phyloP scores from a whole-genome alignment of 2,888 invertebrate species.

The Amaurobius ferox region DNA sequence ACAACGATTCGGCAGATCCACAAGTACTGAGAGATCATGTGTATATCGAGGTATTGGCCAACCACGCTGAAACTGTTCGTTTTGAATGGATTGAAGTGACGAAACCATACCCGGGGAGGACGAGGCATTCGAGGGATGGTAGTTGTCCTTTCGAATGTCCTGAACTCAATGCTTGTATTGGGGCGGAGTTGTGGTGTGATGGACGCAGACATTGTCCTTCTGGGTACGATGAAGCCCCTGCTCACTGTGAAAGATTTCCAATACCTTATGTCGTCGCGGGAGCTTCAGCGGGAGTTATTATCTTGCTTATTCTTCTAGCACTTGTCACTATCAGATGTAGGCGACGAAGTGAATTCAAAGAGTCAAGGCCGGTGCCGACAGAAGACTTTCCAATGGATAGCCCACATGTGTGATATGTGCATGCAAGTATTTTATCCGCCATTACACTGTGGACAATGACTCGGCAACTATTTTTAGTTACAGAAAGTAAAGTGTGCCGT shows the following conservation, averaged over 20 bases:
- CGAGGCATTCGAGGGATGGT: slow-evolving; percentile 72
- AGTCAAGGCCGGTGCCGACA: slow-evolving; percentile 68
- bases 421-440: too few relatives aligned
- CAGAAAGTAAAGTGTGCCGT: too few relatives aligned
- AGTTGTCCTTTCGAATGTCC: slow-evolving; percentile 88
- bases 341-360: slow-evolving; percentile 53
- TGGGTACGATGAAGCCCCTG: slow-evolving; percentile 82
- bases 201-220: slow-evolving; percentile 88
- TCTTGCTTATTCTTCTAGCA: slow-evolving; percentile 41
- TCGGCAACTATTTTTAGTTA: too few relatives aligned
- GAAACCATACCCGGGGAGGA: slow-evolving; percentile 70
- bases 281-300: slow-evolving; percentile 34
- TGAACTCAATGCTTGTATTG: slow-evolving; percentile 88
- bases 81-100: slow-evolving; percentile 73
- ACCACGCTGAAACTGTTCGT: slow-evolving; percentile 57
- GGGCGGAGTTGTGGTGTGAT: slow-evolving; percentile 87
- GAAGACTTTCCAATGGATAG: slow-evolving; percentile 71
- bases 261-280: slow-evolving; percentile 68
- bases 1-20: slow-evolving; percentile 67
- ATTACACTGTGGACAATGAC: too few relatives aligned
- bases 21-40: slow-evolving; percentile 79
- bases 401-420: slow-evolving; percentile 65
- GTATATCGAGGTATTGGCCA: slow-evolving; percentile 73
- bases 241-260: slow-evolving; percentile 78
- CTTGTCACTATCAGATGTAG: slow-evolving; percentile 49